These are phyloP conservation scores for Aspidapion aeneum DNA, from an alignment of 2,888 invertebrate genomes.

Conservation along the genomic window DNA sequence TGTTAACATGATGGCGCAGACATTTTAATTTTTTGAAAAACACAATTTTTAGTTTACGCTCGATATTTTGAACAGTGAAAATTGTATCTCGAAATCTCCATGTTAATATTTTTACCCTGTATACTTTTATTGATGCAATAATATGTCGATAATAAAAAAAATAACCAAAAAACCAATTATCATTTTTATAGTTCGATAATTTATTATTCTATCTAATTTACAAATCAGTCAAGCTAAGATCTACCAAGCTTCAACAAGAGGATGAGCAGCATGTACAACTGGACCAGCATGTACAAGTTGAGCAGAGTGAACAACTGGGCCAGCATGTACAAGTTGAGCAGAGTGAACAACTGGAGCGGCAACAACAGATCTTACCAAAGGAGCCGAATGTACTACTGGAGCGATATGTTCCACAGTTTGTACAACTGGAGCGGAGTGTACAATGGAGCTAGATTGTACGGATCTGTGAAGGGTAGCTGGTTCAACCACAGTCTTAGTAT, in stretches of 20 bases:
- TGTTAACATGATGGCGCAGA: too few species aligned
- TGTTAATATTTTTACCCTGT: too few species aligned
- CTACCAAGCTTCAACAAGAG: not conserved
- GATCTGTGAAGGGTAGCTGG: slow-evolving; percentile 20
- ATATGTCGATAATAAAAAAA: too few species aligned
- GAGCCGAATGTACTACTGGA: slow-evolving; percentile 40
- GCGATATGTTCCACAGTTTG: slow-evolving; percentile 34
- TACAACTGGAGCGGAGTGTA: slow-evolving; percentile 23
- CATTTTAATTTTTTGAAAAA: too few species aligned
- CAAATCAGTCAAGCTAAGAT: not conserved
- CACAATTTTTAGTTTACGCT: too few species aligned
- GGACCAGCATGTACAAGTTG: slow-evolving; percentile 38
- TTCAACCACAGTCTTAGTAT: slow-evolving; percentile 19
- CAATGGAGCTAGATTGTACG: slow-evolving; percentile 29
- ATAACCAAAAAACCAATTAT: too few species aligned
- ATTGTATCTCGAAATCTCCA: too few species aligned
- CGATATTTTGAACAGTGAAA: too few species aligned
- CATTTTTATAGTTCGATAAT: too few species aligned
- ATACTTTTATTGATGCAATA: too few species aligned
- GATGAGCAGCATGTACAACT: slow-evolving; percentile 33
- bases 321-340: slow-evolving; percentile 31
- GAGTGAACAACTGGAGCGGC: slow-evolving; percentile 23
- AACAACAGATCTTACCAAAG: slow-evolving; percentile 8
- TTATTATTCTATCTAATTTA: too few species aligned
- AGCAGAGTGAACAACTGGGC: slow-evolving; percentile 31